Evolutionary conservation across 1,140 invertebrate genomes (phyloP), one percentile per base, ranked within the genome.

Genomic region (Anadara kagoshimensis): DNA sequence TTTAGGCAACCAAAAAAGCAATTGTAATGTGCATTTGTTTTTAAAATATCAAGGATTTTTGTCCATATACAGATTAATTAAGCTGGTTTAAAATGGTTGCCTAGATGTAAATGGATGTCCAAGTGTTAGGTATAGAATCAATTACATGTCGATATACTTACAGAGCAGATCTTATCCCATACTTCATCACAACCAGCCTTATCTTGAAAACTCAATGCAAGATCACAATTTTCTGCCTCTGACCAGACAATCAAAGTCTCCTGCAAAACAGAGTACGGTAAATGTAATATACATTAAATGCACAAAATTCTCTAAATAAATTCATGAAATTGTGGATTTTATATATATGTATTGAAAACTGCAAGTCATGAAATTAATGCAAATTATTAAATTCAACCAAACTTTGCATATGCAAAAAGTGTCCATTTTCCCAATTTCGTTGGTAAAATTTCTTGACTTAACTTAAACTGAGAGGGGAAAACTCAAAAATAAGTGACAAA

Each of bases 221-320:
- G 92, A 91, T 99, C 98, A 91, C 98, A 99, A 88, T 98, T 98
- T 85, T 99, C 98, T 70, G 96, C 96, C 91, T 99, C 98, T 16
- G 98, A 99, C 98, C 98, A 99, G n/a, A 99, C 98, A 88, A 99
- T 99, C 71, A 99, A 91, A 45, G 98, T 99, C 87, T 99, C 98
- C 92, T 93, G 83, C 58, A 90, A 89, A 82, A 68, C 61, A 57
- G n/a, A 8, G 0, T 16, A n/a, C n/a, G n/a, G n/a, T n/a, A n/a
- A n/a, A n/a, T 36, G 12, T 43, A 29, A 41, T n/a, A 58, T 7
- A 66, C 26, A 57, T 36, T 26, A 51, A 51, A 16, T 4, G 22
- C n/a, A 7, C 22, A 18, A 16, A 18, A 49, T 49, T 14, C 0
- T 49, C 14, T 49, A 14, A 49, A n/a, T 49, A n/a, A 4, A 49